Evolutionary conservation across 1,140 invertebrate species (phyloP), one percentile per base, ranked within the genome.

Genomic region (Lucilia sericata): DNA sequence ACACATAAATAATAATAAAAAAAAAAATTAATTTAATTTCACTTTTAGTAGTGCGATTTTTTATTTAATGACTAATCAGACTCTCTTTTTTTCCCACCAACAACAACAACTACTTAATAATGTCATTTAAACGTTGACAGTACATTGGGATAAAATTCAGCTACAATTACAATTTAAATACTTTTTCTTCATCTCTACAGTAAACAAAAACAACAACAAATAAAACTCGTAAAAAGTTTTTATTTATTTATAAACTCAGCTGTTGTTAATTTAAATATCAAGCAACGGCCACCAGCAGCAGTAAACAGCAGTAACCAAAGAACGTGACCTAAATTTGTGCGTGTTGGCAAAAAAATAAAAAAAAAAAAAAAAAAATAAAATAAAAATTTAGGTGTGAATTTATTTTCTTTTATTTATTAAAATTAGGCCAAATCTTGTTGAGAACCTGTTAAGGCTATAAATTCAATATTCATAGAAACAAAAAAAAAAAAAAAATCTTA

Each of bases 401-500:
- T 80, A 25, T 78, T 75, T 34, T 47, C 13, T 47, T 78, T 75
- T 75, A 5, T 36, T 7, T 80, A 49, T 80, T 19, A 21, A 80
- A 80, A 80, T 80, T 80, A 49, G 76, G 76, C 42, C 76, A 80
- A 80, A 80, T 80, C 76, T 80, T 21, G 42, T 51, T 51, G 76
- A 80, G 76, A 80, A 80, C 76, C 42, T 80, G 76, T 80, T 80
- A 49, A 80, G 49, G 76, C n/a, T 70, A n/a, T 19, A 70, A 70
- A 70, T 25, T 25, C 19, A 70, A 70, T 21, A 70, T 21, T 21
- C 8, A 55, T 55, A 55, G 17, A 17, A 12, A 55, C 3, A 55
- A 17, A 55, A 5, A 51, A 12, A 2, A 51, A 51, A 51, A 12
- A 51, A 5, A 55, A 17, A 8, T 17, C 13, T 55, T 42, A 42